Base-by-base conservation (phyloP, 2,888 invertebrate species). In the Diadegma fenestrale region DNA sequence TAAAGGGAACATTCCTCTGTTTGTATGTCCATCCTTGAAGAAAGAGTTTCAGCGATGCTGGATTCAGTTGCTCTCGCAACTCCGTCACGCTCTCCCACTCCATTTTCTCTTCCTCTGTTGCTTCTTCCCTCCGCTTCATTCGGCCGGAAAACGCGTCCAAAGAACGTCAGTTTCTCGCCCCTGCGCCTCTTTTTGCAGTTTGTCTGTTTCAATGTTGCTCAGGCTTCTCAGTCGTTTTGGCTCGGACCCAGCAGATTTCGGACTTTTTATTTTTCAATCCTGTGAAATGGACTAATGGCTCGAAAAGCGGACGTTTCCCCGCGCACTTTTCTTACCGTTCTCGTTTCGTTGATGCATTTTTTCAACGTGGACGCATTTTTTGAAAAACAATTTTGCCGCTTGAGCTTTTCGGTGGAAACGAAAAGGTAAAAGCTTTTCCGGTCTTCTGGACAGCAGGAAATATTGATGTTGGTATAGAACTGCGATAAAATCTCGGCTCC, bases 101-200 rank as follows among this genome's bases (percentile, higher is more conserved):
- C 26, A 37, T 19, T 72, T 14, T 22, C 37, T 5, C 54, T 14
- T 37, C 7, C 22, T 14, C 33, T n/a, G 37, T 37, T 37, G 37
- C 37, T 10, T 37, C 1, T 7, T 82, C 71, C 63, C 66, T 63
- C 48, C 43, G 72, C 66, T 41, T 69, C 72, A 80, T 77, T 87
- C 82, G 82, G 51, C 68, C 81, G 19, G 61, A 81, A 78, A 85
- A 78, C 54, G 61, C 75, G 75, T 64, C 54, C 64, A 79, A 71
- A 64, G 22, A 33, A 22, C 58, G 75, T 45, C 61, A 64, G 82
- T 58, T 58, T 58, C 26, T 58, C 14, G 26, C 14, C 51, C 51
- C 58, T 26, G 4, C 54, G n/a, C 82, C 73, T 51, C 75, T 76
- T 64, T 77, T 68, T 73, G 64, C 54, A 64, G 58, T 48, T 82